Evolutionary conservation across 1,140 invertebrate species (phyloP), one percentile per base, ranked within the genome.

Genomic region (Drosophila azteca): DNA sequence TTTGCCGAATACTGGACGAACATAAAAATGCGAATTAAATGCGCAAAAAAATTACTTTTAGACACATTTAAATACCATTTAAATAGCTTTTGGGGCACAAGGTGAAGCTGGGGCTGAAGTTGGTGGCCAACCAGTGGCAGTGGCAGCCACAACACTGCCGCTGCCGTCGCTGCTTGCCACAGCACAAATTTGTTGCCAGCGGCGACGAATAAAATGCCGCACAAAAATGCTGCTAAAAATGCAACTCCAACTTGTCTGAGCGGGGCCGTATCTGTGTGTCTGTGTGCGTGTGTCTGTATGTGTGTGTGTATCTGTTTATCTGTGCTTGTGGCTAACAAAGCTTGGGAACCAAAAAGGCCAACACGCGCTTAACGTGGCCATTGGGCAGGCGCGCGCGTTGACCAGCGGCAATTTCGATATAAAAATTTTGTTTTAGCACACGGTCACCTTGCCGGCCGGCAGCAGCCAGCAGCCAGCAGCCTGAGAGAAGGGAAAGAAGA

Each of bases 51-150:
- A 90, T 82, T 81, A 77, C 81, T 79, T 77, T 85, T 85, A 79
- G 76, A 90, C 82, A 90, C 87, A 90, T 90, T 90, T 90, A 90
- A 90, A 90, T 90, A 90, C 85, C 85, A 90, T 90, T 90, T 90
- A 90, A 90, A 90, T 82, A 82, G 76, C 81, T 87, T 82, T 82
- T 77, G 67, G 63, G 70, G 81, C 79, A 79, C 83, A 87, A 87
- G 83, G 83, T 87, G 83, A 83, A 73, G 83, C 82, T 61, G 69
- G 31, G 24, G 72, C 72, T 53, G 58, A 41, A 63, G 50, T 62
- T 68, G 66, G 66, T 69, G 66, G 66, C 63, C 66, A 39, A 67
- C 64, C 66, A 54, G 50, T 68, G 59, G 59, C 67, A 60, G 31
- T 71, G 73, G 69, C n/a, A n/a, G n/a, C 63, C 46, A 64, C 31